Percentiles rank a stretch among this genome's conserved stretches.
phyloP scores from a whole-genome alignment of 1,140 invertebrate genomes.

The Archegozetes longisetosus region DNA sequence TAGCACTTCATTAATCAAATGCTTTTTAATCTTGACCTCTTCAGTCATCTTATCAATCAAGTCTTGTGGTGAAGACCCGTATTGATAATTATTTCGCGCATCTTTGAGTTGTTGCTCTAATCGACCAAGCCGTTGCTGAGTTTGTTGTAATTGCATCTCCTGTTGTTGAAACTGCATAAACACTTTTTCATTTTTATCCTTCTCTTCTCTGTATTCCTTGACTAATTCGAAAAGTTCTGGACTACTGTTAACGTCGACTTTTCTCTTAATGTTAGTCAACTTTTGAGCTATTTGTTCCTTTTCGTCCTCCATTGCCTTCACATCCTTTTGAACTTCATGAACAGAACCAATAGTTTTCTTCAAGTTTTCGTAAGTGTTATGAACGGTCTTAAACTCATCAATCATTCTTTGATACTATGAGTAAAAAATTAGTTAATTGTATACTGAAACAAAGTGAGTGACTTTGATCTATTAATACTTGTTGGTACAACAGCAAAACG shows the following conservation, averaged over 20 bases:
- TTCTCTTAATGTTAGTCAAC: slow-evolving; percentile 50
- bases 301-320: slow-evolving; percentile 68
- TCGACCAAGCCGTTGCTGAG: background rate
- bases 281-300: slow-evolving; percentile 53
- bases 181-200: slow-evolving; percentile 14
- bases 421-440: background rate
- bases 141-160: background rate
- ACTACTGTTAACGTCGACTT: slow-evolving; percentile 26
- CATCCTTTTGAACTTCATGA: slow-evolving; percentile 43
- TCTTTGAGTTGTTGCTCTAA: background rate
- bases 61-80: slow-evolving; percentile 36
- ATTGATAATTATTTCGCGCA: background rate
- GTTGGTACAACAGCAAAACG: slow-evolving; percentile 48
- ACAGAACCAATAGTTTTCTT: slow-evolving; percentile 41
- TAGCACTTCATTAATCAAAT: slow-evolving; percentile 58
- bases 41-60: slow-evolving; percentile 51
- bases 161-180: slow-evolving; percentile 8
- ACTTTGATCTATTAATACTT: slow-evolving; percentile 31
- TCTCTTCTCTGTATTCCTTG: slow-evolving; percentile 1
- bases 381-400: slow-evolving; percentile 60
- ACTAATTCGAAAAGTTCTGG: background rate
- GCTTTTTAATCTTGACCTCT: slow-evolving; percentile 53
- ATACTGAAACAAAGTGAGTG: background rate
- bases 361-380: slow-evolving; percentile 51
- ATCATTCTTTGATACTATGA: slow-evolving; percentile 53